phyloP scores from a whole-genome alignment of 1,140 invertebrate species.

The Pogonomyrmex barbatus region DNA sequence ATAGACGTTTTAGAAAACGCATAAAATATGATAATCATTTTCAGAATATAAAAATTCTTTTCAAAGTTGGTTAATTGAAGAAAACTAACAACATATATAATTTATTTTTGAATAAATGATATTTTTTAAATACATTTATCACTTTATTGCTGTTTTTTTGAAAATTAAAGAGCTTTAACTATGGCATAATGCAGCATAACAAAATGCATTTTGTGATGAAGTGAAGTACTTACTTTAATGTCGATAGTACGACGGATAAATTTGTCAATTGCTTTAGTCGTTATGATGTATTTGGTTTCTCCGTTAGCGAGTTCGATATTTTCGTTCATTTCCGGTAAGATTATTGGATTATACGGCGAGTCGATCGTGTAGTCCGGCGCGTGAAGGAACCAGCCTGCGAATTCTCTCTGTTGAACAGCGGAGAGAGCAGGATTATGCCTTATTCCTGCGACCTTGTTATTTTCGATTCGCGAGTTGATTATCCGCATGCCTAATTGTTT shows the following conservation, averaged over 20 bases:
- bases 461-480: constrained; percentile 91
- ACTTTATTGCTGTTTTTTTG: too few species aligned
- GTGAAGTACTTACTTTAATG: constrained; percentile 79
- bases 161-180: too few species aligned
- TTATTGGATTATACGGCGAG: constrained; percentile 89
- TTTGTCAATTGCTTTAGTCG: constrained; percentile 88
- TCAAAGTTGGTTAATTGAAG: too few species aligned
- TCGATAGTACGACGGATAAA: constrained; percentile 86
- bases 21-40: too few species aligned
- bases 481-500: constrained; percentile 95
- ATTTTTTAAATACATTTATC: too few species aligned
- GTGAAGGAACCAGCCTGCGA: constrained; percentile 96
- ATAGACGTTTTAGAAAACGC: too few species aligned
- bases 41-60: too few species aligned
- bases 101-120: too few species aligned
- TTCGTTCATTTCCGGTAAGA: constrained; percentile 88
- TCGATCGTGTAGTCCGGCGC: constrained; percentile 88
- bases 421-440: constrained; percentile 96
- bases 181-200: neutral
- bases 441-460: constrained; percentile 95
- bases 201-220: neutral
- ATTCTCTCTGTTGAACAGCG: constrained; percentile 94
- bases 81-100: too few species aligned
- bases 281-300: constrained; percentile 92
- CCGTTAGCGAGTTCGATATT: constrained; percentile 90